phyloP scores from a whole-genome alignment of 2,888 invertebrate genomes.

The Troides oblongomaculatus region DNA sequence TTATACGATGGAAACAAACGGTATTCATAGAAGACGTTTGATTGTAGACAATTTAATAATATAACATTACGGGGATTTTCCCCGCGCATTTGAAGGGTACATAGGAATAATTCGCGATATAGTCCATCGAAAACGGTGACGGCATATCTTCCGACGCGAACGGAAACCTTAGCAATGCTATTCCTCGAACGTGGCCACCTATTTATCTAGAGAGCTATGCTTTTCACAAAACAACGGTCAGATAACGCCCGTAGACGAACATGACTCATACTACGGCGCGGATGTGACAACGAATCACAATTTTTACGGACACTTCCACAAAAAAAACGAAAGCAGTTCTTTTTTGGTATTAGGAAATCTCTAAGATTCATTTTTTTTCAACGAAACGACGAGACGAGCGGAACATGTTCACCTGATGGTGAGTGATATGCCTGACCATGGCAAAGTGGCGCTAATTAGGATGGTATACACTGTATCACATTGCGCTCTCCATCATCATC shows the following conservation, averaged over 20 bases:
- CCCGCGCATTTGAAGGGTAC: slow-evolving; percentile 1
- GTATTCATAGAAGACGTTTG: neutral
- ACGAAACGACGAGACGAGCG: too few relatives aligned
- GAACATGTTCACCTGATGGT: too few relatives aligned
- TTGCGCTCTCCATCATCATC: too few relatives aligned
- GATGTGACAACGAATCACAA: slow-evolving; percentile 3
- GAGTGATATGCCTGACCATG: too few relatives aligned
- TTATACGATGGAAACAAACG: neutral
- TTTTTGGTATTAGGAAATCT: too few relatives aligned
- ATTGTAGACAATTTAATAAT: slow-evolving; percentile 10
- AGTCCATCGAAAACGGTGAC: slow-evolving; percentile 6
- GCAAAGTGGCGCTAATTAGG: too few relatives aligned
- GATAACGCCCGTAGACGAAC: slow-evolving; percentile 20
- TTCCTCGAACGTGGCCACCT: slow-evolving; percentile 19
- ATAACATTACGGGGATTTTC: slow-evolving; percentile 12
- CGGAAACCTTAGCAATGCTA: slow-evolving; percentile 25
- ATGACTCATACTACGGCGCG: slow-evolving; percentile 23
- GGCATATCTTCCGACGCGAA: slow-evolving; percentile 5
- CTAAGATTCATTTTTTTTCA: too few relatives aligned
- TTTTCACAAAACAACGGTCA: slow-evolving; percentile 28
- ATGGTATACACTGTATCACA: too few relatives aligned
- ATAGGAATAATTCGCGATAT: slow-evolving; percentile 2
- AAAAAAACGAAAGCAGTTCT: neutral
- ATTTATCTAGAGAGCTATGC: slow-evolving; percentile 26
- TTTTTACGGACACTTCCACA: slow-evolving; percentile 15